Percentiles rank a stretch among this genome's conserved stretches.
These are phyloP conservation scores for Phocoena phocoena DNA, from an alignment of 2,113 vertebrate species.

Conservation along the genomic window DNA sequence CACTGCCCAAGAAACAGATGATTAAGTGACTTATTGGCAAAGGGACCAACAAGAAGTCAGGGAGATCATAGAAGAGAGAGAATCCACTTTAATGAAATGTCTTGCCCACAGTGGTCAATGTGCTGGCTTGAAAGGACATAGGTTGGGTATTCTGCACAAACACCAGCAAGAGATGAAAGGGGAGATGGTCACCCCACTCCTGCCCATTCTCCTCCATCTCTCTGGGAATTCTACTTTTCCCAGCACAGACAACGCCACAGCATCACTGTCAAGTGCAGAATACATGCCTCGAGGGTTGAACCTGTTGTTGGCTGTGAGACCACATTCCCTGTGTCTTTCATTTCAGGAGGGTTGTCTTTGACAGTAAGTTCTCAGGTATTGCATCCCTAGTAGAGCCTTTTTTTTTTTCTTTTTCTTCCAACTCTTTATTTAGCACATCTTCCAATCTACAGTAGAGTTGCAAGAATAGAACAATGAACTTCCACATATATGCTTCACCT, in stretches of 20 bases:
- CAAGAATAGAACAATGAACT: rapidly evolving
- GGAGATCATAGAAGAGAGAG: not conserved
- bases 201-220: rapidly evolving
- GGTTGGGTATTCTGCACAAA: not conserved
- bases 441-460: not conserved
- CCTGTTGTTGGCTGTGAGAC: not conserved
- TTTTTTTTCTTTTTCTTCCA: not conserved
- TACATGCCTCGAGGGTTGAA: rapidly evolving
- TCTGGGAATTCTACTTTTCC: not conserved
- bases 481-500: too few relatives aligned
- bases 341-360: not conserved
- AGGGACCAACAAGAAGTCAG: not conserved
- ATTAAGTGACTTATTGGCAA: constrained; percentile 35
- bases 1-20: constrained; percentile 33
- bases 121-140: not conserved
- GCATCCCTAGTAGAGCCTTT: not conserved
- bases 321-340: not conserved
- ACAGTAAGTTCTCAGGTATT: not conserved
- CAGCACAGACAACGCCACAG: not conserved
- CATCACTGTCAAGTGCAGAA: not conserved
- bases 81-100: not conserved
- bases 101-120: too few relatives aligned
- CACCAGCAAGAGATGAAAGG: not conserved
- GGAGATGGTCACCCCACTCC: not conserved
- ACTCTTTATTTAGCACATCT: not conserved